These are phyloP conservation scores for Monodelphis domestica DNA, from an alignment of 2,797 vertebrate species.

Conservation along the genomic window DNA sequence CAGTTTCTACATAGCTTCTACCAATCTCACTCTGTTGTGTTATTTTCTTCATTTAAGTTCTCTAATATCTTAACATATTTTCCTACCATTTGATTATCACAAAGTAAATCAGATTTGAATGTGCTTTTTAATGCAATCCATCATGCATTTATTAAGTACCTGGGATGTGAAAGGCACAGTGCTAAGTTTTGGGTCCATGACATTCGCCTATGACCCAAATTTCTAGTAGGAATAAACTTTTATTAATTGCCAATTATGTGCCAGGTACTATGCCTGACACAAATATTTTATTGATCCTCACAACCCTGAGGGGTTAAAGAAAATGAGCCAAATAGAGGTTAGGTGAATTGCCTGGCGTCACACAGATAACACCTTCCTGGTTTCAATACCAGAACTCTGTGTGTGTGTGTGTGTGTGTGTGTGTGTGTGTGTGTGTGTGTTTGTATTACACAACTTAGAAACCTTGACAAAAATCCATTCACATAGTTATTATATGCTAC, in stretches of 20 bases:
- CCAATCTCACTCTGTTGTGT: conserved; percentile 14
- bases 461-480: not conserved
- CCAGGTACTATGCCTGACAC: too few species aligned
- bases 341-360: not conserved
- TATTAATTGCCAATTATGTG: not conserved
- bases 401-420: too few species aligned
- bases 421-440: not conserved
- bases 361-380: not conserved
- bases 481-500: not conserved
- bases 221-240: not conserved
- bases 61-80: conserved; percentile 23
- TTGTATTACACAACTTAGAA: not conserved
- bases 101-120: conserved; percentile 6
- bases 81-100: conserved; percentile 26
- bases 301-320: not conserved
- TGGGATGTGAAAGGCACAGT: not conserved
- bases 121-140: not conserved
- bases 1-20: conserved; percentile 34
- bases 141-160: not conserved
- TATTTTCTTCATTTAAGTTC: not conserved
- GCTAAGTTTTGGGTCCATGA: not conserved
- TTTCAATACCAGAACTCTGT: not conserved
- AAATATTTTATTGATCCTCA: not conserved
- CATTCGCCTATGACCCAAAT: not conserved
- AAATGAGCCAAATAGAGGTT: not conserved